Evolutionary conservation across 2,888 invertebrate species (phyloP).

Genomic region (Drepana falcataria): DNA sequence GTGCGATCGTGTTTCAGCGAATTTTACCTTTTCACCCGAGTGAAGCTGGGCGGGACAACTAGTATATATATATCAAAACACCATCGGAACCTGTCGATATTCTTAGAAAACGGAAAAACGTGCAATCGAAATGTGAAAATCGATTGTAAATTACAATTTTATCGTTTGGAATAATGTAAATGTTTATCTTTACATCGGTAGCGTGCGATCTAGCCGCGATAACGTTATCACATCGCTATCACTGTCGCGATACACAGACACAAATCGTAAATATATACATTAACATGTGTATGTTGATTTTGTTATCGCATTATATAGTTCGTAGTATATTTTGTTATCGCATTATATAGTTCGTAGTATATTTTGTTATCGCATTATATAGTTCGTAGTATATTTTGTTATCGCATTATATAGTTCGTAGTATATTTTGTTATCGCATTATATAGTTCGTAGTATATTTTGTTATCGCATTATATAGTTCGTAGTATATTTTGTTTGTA

Average conservation of each 20-base stretch:
- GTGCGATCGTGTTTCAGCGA: no score
- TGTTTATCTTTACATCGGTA: constrained; percentile 5
- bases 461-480: neutral
- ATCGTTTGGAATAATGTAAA: constrained; percentile 2
- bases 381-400: neutral
- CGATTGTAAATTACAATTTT: constrained; percentile 1
- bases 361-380: neutral
- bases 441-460: neutral
- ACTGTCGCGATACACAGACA: neutral
- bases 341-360: neutral
- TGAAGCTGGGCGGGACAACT: no score
- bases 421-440: neutral
- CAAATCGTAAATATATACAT: neutral
- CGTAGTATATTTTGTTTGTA: no score
- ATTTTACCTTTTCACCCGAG: no score
- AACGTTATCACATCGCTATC: neutral
- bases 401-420: neutral
- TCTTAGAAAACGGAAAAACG: neutral
- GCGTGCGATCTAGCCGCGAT: neutral
- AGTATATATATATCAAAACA: no score
- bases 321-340: neutral
- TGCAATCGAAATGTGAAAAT: neutral
- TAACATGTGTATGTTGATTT: neutral
- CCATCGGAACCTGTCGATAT: neutral
- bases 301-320: neutral